Evolutionary conservation across 1,140 invertebrate species (phyloP), one percentile per base, ranked within the genome.

Genomic region (Hyphantria cunea): DNA sequence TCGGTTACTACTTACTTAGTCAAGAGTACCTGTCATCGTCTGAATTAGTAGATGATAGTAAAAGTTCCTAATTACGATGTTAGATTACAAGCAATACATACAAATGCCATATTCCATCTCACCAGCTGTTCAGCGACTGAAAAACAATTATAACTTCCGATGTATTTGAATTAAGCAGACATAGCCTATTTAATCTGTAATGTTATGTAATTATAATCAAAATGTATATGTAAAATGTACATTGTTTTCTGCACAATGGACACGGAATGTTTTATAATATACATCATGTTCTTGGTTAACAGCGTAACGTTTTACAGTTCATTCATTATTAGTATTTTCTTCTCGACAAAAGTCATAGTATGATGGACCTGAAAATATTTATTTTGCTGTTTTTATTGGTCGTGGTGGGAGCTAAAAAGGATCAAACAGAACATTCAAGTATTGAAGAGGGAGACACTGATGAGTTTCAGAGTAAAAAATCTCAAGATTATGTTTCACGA

Each of bases 161-260:
- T 25, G 17, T 25, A 25, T 25, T 25, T 25, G 17, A 25, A 25
- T 25, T 25, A 25, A 25, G 17, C 17, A 25, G 17, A 25, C 17
- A 5, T 25, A 25, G 17, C 17, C 17, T 25, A 25, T 25, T 25
- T 25, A 25, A 25, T 3, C 17, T 25, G 17, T 25, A 25, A 25
- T 25, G 17, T 25, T 25, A 25, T 25, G 17, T 25, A 25, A 25
- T 1, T 25, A 25, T 25, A 3, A 3, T 25, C 17, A 25, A 25
- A 25, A 25, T 25, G 17, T 25, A 25, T 25, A 25, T 25, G 17
- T 25, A 25, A 25, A 25, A 25, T 25, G 17, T 25, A 55, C 42
- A 68, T 65, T 68, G 62, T 68, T 42, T 50, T 63, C 42, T 10
- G 25, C 12, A 72, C 66, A 68, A 65, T 72, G 58, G 58, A 39